phyloP scores from a whole-genome alignment of 2,797 vertebrate genomes.

The Capromys pilorides region DNA sequence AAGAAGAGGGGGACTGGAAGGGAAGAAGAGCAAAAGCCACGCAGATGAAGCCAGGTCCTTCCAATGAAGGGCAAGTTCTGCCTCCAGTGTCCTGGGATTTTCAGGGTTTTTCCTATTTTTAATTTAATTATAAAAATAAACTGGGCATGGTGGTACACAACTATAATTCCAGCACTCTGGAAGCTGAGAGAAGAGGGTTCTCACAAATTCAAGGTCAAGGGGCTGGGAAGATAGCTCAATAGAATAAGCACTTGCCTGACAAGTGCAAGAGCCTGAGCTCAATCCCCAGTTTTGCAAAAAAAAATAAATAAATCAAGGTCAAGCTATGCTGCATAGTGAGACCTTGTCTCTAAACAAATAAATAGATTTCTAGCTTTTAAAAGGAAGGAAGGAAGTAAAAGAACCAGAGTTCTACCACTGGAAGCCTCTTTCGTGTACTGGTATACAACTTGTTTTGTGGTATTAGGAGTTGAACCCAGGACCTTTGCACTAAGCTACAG shows the following conservation, averaged over 20 bases:
- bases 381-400: neutral
- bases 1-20: slow-evolving; percentile 26
- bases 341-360: neutral
- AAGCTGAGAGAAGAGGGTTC: neutral
- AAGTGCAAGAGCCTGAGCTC: too few species aligned
- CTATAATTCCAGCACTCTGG: neutral
- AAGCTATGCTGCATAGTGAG: neutral
- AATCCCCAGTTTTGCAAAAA: too few species aligned
- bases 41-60: neutral
- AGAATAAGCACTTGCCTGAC: too few species aligned
- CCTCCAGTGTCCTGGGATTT: neutral
- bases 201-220: too few species aligned
- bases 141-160: neutral
- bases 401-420: neutral
- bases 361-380: neutral
- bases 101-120: neutral
- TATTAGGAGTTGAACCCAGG: neutral
- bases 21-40: neutral
- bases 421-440: neutral
- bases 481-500: neutral
- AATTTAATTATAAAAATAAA: slow-evolving; percentile 50
- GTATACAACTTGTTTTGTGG: neutral
- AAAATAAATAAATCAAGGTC: neutral
- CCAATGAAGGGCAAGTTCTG: neutral
- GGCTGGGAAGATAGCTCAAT: too few species aligned